These are phyloP conservation scores for Epistrophe grossulariae DNA, from an alignment of 2,888 invertebrate genomes.

Conservation along the genomic window DNA sequence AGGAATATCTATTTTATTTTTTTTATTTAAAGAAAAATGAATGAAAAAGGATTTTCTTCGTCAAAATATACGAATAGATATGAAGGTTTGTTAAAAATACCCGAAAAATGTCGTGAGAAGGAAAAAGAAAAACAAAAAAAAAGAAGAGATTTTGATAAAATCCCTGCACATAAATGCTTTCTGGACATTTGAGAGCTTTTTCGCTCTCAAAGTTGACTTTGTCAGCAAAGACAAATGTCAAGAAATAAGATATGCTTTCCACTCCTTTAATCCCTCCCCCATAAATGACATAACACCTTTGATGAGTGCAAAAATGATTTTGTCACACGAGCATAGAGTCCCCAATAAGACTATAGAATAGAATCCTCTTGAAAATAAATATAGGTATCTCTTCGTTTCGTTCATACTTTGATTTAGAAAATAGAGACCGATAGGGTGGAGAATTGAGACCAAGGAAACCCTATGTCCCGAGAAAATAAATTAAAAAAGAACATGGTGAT, in stretches of 20 bases:
- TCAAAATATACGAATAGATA: conserved; percentile 19
- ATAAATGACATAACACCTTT: neutral
- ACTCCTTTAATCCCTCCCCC: neutral
- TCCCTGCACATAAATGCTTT: conserved; percentile 32
- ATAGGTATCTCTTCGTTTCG: conserved; percentile 15
- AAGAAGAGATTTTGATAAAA: neutral
- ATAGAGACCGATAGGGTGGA: too few species aligned
- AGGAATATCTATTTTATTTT: neutral
- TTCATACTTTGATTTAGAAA: conserved; percentile 27
- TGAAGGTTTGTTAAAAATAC: neutral
- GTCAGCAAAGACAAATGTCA: conserved; percentile 50
- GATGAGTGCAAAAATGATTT: conserved; percentile 50
- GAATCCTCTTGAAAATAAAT: conserved; percentile 55
- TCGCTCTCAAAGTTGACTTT: conserved; percentile 31
- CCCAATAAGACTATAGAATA: conserved; percentile 45
- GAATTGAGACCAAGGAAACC: too few species aligned
- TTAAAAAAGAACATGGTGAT: conserved; percentile 32
- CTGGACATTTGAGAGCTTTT: conserved; percentile 54
- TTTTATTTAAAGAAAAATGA: neutral
- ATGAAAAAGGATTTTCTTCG: conserved; percentile 44
- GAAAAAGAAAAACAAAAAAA: neutral
- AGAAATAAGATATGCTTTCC: conserved; percentile 14
- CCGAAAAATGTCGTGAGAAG: conserved; percentile 9
- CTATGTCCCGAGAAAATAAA: neutral
- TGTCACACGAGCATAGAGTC: conserved; percentile 55